phyloP scores from a whole-genome alignment of 1,140 invertebrate species.

The Alviniconcha marisindica region DNA sequence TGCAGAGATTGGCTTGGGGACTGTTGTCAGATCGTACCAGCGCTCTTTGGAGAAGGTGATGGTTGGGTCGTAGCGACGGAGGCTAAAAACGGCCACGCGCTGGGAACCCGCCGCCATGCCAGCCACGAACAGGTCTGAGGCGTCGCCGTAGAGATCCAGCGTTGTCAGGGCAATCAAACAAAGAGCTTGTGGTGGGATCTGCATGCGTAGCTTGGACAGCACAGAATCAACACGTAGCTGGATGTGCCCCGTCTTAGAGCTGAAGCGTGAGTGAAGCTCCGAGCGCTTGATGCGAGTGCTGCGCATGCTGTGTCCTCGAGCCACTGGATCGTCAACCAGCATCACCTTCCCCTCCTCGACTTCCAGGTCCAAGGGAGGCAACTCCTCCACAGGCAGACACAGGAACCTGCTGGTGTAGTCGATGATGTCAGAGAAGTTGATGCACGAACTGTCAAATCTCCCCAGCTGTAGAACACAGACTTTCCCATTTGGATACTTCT shows the following conservation, averaged over 20 bases:
- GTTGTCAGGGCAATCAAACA: conserved; percentile 71
- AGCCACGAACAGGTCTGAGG: conserved; percentile 71
- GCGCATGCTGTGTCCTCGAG: conserved; percentile 1
- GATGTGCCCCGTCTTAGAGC: conserved; percentile 55
- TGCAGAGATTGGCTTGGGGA: conserved; percentile 36
- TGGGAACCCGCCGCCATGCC: conserved; percentile 70
- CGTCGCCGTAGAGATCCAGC: conserved; percentile 67
- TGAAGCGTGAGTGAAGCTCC: conserved; percentile 58
- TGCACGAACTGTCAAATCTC: conserved; percentile 48
- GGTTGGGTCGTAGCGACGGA: conserved; percentile 67
- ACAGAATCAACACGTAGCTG: conserved; percentile 64
- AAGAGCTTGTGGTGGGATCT: conserved; percentile 64
- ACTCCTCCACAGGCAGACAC: conserved; percentile 57
- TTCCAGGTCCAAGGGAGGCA: conserved; percentile 58
- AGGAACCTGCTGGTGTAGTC: conserved; percentile 65
- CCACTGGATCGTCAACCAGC: conserved; percentile 50
- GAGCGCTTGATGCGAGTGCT: conserved; percentile 45
- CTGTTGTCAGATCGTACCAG: conserved; percentile 50
- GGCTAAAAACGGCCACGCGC: conserved; percentile 69
- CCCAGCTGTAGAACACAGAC: conserved; percentile 53
- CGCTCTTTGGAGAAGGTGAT: conserved; percentile 62
- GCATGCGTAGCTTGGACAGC: conserved; percentile 53
- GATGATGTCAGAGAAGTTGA: conserved; percentile 45
- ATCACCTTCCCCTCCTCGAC: conserved; percentile 47
- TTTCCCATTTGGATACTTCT: conserved; percentile 68